Evolutionary conservation across 35 echinoderm and acorn worm genomes (phyloP), one percentile per base, ranked within the genome.

Genomic region (Ptychodera flava): DNA sequence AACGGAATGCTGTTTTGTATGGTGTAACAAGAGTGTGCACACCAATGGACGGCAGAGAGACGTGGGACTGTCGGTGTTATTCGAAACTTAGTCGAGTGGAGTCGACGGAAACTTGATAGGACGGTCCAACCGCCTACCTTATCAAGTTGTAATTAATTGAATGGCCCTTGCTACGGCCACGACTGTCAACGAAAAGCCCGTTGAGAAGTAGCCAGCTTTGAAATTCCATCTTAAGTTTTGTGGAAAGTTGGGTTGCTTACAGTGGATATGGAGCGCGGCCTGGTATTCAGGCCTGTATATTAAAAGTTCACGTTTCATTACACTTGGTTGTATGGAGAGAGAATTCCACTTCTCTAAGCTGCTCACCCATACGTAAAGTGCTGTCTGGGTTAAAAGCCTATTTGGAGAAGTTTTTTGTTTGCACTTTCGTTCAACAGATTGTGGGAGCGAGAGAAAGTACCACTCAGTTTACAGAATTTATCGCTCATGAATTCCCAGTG

Each of bases 271-370:
- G 45, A 64, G 6, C 45, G 45, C 6, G 22, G 45, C 45, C 22
- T 12, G 45, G 45, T 64, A 64, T 64, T 64, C 22, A 22, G 45
- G 45, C 45, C 45, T 64, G 22, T 22, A 64, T 64, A 64, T 64
- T 64, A 64, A 64, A 64, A 64, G 45, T 64, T 64, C 45, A 64
- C 45, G 45, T 64, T 64, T 64, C 45, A 64, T 64, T 64, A 64
- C 6, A 22, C 45, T 12, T 22, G 22, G 45, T 64, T 64, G 45
- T 64, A 64, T 64, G 22, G 45, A 22, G 45, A 12, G 22, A 64
- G 45, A 64, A 64, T 64, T 64, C 45, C 45, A 12, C 45, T 64
- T 22, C 22, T 6, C 22, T 64, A 64, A 64, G 45, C 22, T 22
- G 6, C 6, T 64, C 45, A 64, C 22, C 22, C 45, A 12, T 12